Evolutionary conservation across 2,888 invertebrate species (phyloP).

Genomic region (Nymphalis c-album): DNA sequence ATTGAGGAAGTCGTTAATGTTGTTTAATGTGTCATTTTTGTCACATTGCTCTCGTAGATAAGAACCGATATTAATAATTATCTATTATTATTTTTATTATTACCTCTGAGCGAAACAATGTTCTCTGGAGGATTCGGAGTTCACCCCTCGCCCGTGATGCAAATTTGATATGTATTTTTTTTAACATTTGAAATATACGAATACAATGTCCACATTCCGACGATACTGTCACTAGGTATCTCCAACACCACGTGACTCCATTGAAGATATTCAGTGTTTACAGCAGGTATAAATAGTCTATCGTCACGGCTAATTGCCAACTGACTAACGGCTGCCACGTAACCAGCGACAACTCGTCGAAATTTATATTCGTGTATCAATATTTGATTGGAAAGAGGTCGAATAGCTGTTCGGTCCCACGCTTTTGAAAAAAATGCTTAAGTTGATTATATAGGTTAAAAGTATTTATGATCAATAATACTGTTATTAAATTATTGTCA

Average conservation of each 20-base stretch:
- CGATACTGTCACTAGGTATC: background rate
- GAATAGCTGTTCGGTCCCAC: background rate
- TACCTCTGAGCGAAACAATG: too few relatives aligned
- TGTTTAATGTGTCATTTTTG: too few relatives aligned
- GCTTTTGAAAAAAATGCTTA: too few relatives aligned
- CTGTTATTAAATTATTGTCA: too few relatives aligned
- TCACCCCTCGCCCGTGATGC: too few relatives aligned
- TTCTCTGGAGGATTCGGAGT: too few relatives aligned
- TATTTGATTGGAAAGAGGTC: constrained; percentile 24
- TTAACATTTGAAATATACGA: too few relatives aligned
- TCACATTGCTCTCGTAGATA: too few relatives aligned
- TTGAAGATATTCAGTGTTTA: constrained; percentile 21
- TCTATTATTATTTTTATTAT: too few relatives aligned
- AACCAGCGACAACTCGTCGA: constrained; percentile 21
- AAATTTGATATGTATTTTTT: background rate
- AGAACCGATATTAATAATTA: too few relatives aligned
- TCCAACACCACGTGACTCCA: constrained; percentile 7
- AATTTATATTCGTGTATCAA: constrained; percentile 18
- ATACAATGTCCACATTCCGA: background rate
- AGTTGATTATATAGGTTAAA: too few relatives aligned
- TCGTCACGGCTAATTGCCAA: constrained; percentile 56
- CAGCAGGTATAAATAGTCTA: constrained; percentile 25
- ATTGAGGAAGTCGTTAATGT: background rate
- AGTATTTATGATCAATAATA: too few relatives aligned
- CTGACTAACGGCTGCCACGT: constrained; percentile 41